Evolutionary conservation across 2,888 invertebrate genomes (phyloP).

Genomic region (Lobophora halterata): DNA sequence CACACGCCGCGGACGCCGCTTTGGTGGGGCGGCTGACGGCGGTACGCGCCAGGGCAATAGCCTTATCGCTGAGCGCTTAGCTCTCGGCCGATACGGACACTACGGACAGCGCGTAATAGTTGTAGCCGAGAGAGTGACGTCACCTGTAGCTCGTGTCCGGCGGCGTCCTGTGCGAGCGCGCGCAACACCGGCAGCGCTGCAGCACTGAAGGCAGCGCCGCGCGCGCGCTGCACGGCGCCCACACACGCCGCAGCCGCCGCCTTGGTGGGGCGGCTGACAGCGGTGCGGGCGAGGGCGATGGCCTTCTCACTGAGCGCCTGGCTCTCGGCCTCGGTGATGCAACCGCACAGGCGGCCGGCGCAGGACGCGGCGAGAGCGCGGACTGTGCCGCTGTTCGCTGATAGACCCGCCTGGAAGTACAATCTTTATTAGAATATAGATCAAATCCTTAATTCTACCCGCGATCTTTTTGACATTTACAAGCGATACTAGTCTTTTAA

Average conservation of each 20-base stretch:
- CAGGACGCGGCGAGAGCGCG: conserved; percentile 98
- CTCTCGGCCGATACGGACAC: no score
- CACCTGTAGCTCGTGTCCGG: conserved; percentile 96
- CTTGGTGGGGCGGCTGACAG: conserved; percentile 45
- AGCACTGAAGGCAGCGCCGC: conserved; percentile 97
- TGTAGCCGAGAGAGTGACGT: conserved; percentile 7
- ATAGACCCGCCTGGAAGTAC: conserved; percentile 82
- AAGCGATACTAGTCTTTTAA: no score
- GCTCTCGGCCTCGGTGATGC: conserved; percentile 56
- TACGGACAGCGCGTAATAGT: no score
- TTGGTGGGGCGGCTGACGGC: conserved; percentile 46
- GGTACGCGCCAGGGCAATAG: conserved; percentile 53
- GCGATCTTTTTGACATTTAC: no score
- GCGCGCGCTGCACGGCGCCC: conserved; percentile 97
- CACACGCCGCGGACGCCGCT: conserved; percentile 83
- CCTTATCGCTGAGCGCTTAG: conserved; percentile 60
- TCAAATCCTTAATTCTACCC: no score
- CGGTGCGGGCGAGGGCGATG: conserved; percentile 52
- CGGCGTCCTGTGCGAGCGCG: conserved; percentile 95
- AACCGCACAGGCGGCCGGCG: conserved; percentile 88
- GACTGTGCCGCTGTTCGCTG: conserved; percentile 88
- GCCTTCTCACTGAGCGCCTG: conserved; percentile 62
- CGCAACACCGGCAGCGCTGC: conserved; percentile 96
- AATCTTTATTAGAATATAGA: not conserved
- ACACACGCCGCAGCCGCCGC: conserved; percentile 85